Conservation (phyloP, 53 echinoderm and acorn worm genomes). For the Temnopleurus reevesii region DNA sequence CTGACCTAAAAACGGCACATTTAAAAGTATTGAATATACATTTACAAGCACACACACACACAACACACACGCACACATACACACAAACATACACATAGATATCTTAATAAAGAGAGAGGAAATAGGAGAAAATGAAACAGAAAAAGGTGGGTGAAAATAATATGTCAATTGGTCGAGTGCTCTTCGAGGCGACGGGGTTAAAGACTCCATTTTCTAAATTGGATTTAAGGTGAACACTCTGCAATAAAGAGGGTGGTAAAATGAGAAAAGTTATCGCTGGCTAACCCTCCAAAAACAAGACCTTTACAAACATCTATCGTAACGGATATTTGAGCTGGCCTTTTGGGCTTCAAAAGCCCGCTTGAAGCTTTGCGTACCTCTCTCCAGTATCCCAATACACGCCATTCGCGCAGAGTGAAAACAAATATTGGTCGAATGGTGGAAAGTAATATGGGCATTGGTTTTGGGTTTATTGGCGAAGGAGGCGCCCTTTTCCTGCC, state of each 20-base stretch:
- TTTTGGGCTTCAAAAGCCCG: conserved; percentile 14
- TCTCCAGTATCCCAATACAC: background rate
- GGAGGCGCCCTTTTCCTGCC: conserved; percentile 10
- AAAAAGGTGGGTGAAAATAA: background rate
- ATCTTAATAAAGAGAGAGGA: background rate
- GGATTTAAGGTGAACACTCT: conserved; percentile 2
- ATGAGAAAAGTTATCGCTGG: background rate
- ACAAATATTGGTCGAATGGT: conserved; percentile 42
- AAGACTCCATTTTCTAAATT: background rate
- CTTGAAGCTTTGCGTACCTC: background rate
- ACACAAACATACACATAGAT: no score
- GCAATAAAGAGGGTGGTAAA: conserved; percentile 9
- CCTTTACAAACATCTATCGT: background rate
- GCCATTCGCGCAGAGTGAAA: conserved; percentile 11
- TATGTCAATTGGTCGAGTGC: background rate
- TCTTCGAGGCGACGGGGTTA: conserved; percentile 8
- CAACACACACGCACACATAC: no score
- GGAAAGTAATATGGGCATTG: conserved; percentile 31
- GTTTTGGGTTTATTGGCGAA: conserved; percentile 40
- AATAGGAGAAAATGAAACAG: background rate
- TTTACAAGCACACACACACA: no score
- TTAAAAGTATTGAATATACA: no score
- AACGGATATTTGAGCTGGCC: background rate
- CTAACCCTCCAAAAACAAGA: background rate
- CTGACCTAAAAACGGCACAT: no score